Evolutionary conservation across 2,888 invertebrate genomes (phyloP).

Genomic region (Caenorhabditis plicata): DNA sequence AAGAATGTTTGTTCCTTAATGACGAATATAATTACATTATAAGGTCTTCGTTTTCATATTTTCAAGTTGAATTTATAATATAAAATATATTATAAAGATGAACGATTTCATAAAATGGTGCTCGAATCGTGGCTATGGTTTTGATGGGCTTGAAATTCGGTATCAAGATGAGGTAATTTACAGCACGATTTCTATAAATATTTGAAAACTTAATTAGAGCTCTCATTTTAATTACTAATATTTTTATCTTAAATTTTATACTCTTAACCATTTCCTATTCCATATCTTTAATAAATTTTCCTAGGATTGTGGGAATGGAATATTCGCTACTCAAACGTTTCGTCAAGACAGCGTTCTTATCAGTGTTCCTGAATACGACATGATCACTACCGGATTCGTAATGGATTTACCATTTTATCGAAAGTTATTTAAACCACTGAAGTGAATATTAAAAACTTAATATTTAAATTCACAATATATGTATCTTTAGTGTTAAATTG

Average conservation of each 20-base stretch:
- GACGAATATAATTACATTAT: too few species aligned
- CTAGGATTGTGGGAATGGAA: slow-evolving; percentile 43
- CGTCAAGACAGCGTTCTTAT: slow-evolving; percentile 35
- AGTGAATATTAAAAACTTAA: slow-evolving; percentile 23
- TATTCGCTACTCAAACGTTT: slow-evolving; percentile 30
- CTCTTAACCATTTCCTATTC: too few species aligned
- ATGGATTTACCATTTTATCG: slow-evolving; percentile 46
- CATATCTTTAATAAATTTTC: neutral
- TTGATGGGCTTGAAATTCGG: slow-evolving; percentile 39
- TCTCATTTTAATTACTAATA: neutral
- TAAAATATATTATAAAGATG: slow-evolving; percentile 11
- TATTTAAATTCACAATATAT: too few species aligned
- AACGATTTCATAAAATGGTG: slow-evolving; percentile 43
- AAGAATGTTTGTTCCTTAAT: too few species aligned
- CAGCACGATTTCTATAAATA: neutral
- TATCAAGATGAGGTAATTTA: slow-evolving; percentile 22
- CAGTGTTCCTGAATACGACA: slow-evolving; percentile 27
- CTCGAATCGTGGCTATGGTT: slow-evolving; percentile 24
- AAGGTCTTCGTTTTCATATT: too few species aligned
- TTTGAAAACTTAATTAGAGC: slow-evolving; percentile 1
- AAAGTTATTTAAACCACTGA: slow-evolving; percentile 27
- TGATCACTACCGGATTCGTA: slow-evolving; percentile 42
- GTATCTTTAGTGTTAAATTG: slow-evolving; percentile 25
- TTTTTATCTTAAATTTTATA: neutral
- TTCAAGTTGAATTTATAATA: too few species aligned